Conservation (phyloP, 2,113 vertebrate species). For the Microtus richardsoni region DNA sequence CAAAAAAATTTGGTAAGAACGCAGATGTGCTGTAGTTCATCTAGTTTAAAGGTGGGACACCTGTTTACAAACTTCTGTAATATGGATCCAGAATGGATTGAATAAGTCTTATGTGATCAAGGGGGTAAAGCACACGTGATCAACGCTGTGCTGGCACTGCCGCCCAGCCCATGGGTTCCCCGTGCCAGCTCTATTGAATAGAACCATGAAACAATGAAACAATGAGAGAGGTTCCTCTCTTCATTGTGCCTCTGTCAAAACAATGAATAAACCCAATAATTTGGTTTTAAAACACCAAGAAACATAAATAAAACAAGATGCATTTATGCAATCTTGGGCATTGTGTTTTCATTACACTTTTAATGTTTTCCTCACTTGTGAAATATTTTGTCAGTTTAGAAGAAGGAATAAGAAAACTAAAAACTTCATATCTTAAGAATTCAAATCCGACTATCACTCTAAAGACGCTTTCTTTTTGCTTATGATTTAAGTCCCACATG, state of each 20-base stretch:
- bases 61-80: neutral
- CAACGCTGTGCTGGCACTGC: slow-evolving; percentile 43
- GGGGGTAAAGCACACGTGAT: neutral
- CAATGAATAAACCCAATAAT: slow-evolving; percentile 57
- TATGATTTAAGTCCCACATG: neutral
- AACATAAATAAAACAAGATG: slow-evolving; percentile 72
- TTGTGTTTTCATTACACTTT: slow-evolving; percentile 76
- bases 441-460: neutral
- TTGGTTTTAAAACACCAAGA: slow-evolving; percentile 57
- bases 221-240: slow-evolving; percentile 49
- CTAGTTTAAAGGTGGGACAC: neutral
- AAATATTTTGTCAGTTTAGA: slow-evolving; percentile 74
- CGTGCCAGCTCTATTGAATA: slow-evolving; percentile 16
- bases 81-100: neutral
- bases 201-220: slow-evolving; percentile 70
- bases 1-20: neutral
- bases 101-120: slow-evolving; percentile 54
- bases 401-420: slow-evolving; percentile 32
- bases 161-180: slow-evolving; percentile 31
- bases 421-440: slow-evolving; percentile 45
- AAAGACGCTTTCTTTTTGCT: neutral
- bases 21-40: neutral
- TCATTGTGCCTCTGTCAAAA: slow-evolving; percentile 52
- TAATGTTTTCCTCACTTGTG: slow-evolving; percentile 62
- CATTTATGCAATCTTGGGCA: slow-evolving; percentile 52